Percentiles rank a stretch among this genome's conserved stretches.
These are phyloP conservation scores for Hypsibius dujardini DNA, from an alignment of 1,140 invertebrate genomes.

Conservation along the genomic window DNA sequence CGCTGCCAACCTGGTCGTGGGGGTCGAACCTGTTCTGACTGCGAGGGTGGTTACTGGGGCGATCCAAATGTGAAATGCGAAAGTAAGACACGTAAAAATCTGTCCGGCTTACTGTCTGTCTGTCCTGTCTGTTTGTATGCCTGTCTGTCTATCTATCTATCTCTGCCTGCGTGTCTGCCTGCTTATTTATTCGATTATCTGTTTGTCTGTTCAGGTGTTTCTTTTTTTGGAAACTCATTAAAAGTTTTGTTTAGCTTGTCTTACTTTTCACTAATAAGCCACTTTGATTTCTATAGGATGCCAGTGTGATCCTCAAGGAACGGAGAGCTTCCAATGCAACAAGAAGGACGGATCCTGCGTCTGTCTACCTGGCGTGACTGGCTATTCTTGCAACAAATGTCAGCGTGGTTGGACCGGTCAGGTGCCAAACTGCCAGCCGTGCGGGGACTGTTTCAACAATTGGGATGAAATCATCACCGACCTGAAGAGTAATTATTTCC, in stretches of 20 bases:
- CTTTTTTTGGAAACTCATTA: slow-evolving; percentile 6
- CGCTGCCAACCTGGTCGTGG: slow-evolving; percentile 75
- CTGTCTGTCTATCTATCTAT: no score
- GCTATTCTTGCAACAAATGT: slow-evolving; percentile 83
- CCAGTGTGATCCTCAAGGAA: slow-evolving; percentile 29
- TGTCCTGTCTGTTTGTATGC: no score
- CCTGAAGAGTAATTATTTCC: slow-evolving; percentile 38
- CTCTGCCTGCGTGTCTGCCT: no score
- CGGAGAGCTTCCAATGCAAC: slow-evolving; percentile 42
- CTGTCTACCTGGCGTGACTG: slow-evolving; percentile 75
- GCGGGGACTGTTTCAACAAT: slow-evolving; percentile 97
- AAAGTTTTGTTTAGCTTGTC: no score
- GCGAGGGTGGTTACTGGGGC: slow-evolving; percentile 78
- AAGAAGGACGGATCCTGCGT: slow-evolving; percentile 65
- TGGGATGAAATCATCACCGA: slow-evolving; percentile 78
- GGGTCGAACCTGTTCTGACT: slow-evolving; percentile 80
- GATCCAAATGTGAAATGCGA: slow-evolving; percentile 57
- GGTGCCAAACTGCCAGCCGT: slow-evolving; percentile 72
- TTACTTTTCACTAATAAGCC: no score
- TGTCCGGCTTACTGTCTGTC: no score
- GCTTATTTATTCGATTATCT: no score
- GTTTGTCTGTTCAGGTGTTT: no score
- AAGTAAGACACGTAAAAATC: slow-evolving; percentile 30
- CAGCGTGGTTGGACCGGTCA: slow-evolving; percentile 75
- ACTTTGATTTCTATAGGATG: slow-evolving; percentile 25